Conservation (phyloP, 2,888 invertebrate species). For the Cryptophagus acutangulus region DNA sequence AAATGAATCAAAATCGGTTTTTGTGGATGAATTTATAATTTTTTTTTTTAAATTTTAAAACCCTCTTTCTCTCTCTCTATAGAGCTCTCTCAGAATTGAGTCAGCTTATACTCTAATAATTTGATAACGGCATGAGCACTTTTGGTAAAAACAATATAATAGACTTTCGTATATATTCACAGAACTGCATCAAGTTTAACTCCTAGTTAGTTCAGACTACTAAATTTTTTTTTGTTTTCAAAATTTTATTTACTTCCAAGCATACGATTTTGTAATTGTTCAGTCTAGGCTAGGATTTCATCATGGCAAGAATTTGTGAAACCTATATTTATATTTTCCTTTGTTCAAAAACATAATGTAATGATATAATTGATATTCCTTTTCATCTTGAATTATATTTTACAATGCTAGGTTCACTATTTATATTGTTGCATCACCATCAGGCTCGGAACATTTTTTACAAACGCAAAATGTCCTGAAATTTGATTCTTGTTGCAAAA, state of each 20-base stretch:
- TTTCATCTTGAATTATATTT: constrained; percentile 33
- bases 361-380: constrained; percentile 41
- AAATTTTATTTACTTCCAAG: too few species aligned
- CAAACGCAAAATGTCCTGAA: too few species aligned
- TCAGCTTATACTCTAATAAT: constrained; percentile 30
- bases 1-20: too few species aligned
- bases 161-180: constrained; percentile 34
- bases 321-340: constrained; percentile 31
- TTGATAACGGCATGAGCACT: constrained; percentile 64
- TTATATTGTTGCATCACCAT: constrained; percentile 16
- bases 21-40: too few species aligned
- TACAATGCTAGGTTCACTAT: constrained; percentile 24
- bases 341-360: constrained; percentile 24
- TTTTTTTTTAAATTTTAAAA: not conserved
- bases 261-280: constrained; percentile 32
- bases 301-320: constrained; percentile 47
- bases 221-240: too few species aligned
- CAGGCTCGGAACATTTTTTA: too few species aligned
- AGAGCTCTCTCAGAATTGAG: constrained; percentile 21
- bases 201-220: too few species aligned
- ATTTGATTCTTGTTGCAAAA: too few species aligned
- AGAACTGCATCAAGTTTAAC: too few species aligned
- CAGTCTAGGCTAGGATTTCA: constrained; percentile 48
- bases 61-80: not conserved
- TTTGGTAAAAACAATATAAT: constrained; percentile 58